Percentiles rank a stretch among this genome's conserved stretches.
These are phyloP conservation scores for Melipona beecheii DNA, from an alignment of 2,888 invertebrate species.

Conservation along the genomic window DNA sequence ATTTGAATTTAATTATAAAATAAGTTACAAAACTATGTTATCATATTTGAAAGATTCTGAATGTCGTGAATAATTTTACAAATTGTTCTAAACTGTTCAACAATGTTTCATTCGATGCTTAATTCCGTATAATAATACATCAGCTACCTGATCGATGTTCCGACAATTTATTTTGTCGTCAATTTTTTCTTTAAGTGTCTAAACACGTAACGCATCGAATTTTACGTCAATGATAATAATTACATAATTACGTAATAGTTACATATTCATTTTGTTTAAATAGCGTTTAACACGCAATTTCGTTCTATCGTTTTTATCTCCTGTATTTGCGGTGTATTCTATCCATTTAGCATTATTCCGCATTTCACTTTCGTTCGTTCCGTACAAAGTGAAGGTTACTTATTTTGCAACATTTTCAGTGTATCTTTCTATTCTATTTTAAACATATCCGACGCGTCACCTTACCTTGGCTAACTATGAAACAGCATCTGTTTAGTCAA, in stretches of 20 bases:
- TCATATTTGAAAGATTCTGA: conserved; percentile 28
- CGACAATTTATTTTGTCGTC: conserved; percentile 21
- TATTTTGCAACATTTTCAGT: conserved; percentile 16
- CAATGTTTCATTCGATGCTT: conserved; percentile 35
- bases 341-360: background rate
- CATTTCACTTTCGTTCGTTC: conserved; percentile 1
- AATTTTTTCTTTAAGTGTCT: conserved; percentile 15
- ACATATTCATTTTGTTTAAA: background rate
- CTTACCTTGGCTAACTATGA: conserved; percentile 43
- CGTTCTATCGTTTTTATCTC: background rate
- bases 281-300: background rate
- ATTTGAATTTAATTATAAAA: conserved; percentile 21
- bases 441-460: conserved; percentile 23
- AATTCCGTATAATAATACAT: conserved; percentile 22
- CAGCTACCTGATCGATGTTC: background rate
- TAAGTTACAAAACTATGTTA: background rate
- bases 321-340: background rate
- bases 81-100: conserved; percentile 1
- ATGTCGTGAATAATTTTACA: conserved; percentile 19
- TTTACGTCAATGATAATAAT: background rate
- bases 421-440: conserved; percentile 47
- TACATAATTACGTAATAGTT: background rate
- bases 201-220: background rate
- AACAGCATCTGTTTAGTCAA: conserved; percentile 34
- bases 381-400: conserved; percentile 9